A percentile compares a stretch with the other conserved stretches of the same genome.
These are phyloP conservation scores for Pseudochirops cupreus DNA, from an alignment of 2,797 vertebrate genomes.

Conservation along the genomic window DNA sequence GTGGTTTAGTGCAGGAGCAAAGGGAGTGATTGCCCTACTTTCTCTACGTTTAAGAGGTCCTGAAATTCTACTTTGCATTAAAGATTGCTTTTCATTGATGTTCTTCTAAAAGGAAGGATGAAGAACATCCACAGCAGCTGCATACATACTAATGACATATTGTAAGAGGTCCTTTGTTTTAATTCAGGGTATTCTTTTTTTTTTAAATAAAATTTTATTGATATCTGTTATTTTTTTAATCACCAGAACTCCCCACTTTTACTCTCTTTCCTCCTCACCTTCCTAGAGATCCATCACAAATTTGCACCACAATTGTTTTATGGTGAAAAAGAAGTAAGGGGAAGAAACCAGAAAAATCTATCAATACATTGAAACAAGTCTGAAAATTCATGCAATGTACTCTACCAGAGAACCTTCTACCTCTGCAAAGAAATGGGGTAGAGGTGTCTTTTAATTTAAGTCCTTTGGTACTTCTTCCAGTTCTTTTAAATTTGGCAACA, in stretches of 20 bases:
- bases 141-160: background rate
- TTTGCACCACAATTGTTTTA: background rate
- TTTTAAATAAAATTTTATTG: background rate
- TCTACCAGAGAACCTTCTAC: background rate
- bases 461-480: background rate
- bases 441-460: background rate
- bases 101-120: background rate
- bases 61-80: background rate
- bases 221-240: background rate
- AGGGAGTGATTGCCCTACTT: too few species aligned
- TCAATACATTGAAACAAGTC: background rate
- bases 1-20: background rate
- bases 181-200: background rate
- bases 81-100: background rate
- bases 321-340: background rate
- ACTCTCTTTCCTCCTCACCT: background rate
- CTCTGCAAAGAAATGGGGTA: background rate
- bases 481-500: background rate
- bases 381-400: background rate
- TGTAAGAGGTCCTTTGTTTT: background rate
- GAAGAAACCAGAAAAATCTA: background rate
- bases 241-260: background rate
- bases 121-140: background rate
- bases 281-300: background rate
- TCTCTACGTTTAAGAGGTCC: too few species aligned